Evolutionary conservation across 2,113 vertebrate genomes (phyloP).

Genomic region (Glaucidium brasilianum): DNA sequence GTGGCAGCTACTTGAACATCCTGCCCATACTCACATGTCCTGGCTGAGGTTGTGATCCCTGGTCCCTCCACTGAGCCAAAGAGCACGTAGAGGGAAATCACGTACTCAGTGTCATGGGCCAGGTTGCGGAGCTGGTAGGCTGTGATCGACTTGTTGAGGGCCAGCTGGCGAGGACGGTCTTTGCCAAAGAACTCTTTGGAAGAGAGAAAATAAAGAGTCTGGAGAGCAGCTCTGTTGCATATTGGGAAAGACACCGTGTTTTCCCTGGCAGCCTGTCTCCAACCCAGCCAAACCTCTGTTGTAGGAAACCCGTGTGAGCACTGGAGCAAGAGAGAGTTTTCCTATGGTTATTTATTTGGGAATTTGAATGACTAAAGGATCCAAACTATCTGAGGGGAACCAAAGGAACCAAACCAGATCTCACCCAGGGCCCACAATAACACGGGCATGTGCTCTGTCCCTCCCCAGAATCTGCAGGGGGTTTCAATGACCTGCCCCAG

Average conservation of each 20-base stretch:
- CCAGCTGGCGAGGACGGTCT: constrained; percentile 82
- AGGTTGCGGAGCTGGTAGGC: constrained; percentile 76
- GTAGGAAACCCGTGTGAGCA: accelerated
- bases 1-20: accelerated
- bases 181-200: constrained; percentile 78
- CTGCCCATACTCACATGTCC: constrained; percentile 77
- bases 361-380: background rate
- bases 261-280: background rate
- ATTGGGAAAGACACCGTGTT: accelerated
- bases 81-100: constrained; percentile 86
- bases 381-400: background rate
- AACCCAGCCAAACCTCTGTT: background rate
- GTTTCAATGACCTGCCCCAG: background rate
- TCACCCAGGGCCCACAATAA: background rate
- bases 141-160: constrained; percentile 76
- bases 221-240: background rate
- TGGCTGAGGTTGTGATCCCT: constrained; percentile 82
- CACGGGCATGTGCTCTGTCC: accelerated
- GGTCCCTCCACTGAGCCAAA: constrained; percentile 83
- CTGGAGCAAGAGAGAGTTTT: background rate
- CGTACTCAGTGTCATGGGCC: constrained; percentile 84
- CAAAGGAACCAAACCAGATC: background rate
- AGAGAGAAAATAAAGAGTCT: background rate
- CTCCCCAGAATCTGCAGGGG: background rate
- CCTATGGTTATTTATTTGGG: background rate